Evolutionary conservation across 2,113 vertebrate genomes (phyloP), one percentile per base, ranked within the genome.

Genomic region (Epinephelus cyanopodus): DNA sequence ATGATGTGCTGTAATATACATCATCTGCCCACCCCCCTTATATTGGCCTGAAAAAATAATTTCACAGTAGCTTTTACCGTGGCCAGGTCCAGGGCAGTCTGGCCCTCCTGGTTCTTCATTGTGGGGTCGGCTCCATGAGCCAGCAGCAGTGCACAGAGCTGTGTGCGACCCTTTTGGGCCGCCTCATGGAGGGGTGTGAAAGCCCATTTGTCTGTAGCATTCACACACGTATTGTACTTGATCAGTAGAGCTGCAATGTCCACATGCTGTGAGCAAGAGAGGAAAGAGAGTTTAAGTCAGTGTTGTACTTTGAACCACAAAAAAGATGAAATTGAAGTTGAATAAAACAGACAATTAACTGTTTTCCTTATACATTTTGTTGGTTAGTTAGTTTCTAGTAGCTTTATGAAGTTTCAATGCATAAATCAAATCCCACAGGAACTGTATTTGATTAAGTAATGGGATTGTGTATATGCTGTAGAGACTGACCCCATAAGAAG

Each of bases 401-500:
- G 37, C 62, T 37, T 65, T 14, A 69, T 25, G 27, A 18, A 25
- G 39, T 21, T 23, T 7, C 1, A 52, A 3, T 15, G 27, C 47
- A 17, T 21, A 45, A 56, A 33, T 60, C 11, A 81, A 39, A 61
- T 2, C 1, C 27, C 47, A 76, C 21, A 23, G 19, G 39, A 37
- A 69, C 4, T 56, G 21, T 21, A 57, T 70, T 50, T 81, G 2
- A 42, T 21, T 37, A 27, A 42, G 33, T 57, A 27, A 61, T 29
- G 25, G n/a, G 33, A 65, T 47, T 39, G 14, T 69, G 58, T 74
- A 71, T 4, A 15, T 19, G 50, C 39, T 47, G 60, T 8, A 11
- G 54, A 65, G 12, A 92, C 97, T 96, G 88, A 99, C 98, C 96
- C 98, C 98, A 39, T 99, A 99, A 29, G 98, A 99, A 42, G 98